A percentile compares a stretch with the other conserved stretches of the same genome.
Evolutionary conservation across 2,888 invertebrate species (phyloP).

Genomic region (Penaeus monodon): DNA sequence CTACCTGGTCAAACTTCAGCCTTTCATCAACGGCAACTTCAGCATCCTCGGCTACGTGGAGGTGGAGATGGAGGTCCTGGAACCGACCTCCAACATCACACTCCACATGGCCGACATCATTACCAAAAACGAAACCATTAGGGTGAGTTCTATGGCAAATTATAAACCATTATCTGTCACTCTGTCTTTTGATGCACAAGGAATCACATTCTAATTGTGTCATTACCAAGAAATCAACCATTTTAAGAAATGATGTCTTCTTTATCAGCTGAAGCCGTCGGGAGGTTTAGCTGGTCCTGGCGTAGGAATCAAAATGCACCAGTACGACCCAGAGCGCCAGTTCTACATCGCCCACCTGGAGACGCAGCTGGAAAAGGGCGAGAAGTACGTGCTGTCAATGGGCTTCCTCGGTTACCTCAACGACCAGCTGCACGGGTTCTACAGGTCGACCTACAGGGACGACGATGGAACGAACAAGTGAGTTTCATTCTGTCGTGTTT

Average conservation of each 20-base stretch:
- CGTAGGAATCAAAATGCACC: conserved; percentile 6
- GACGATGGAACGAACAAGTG: conserved; percentile 79
- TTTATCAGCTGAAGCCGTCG: not conserved
- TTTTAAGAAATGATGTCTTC: too few relatives aligned
- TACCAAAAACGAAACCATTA: conserved; percentile 73
- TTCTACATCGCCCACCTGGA: conserved; percentile 79
- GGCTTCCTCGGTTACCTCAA: conserved; percentile 79
- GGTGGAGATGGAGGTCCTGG: conserved; percentile 42
- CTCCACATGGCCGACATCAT: conserved; percentile 53
- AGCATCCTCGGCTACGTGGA: conserved; percentile 65
- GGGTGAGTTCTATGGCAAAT: not conserved
- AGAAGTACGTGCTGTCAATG: conserved; percentile 78
- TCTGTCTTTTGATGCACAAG: too few relatives aligned
- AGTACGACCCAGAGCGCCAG: conserved; percentile 71
- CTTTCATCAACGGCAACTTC: conserved; percentile 70
- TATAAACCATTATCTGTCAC: too few relatives aligned
- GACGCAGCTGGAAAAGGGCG: conserved; percentile 72
- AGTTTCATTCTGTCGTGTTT: not conserved
- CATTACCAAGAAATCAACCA: too few relatives aligned
- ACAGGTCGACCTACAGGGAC: conserved; percentile 82
- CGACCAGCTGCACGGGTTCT: conserved; percentile 84
- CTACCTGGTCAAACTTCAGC: conserved; percentile 73
- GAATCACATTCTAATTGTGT: too few relatives aligned
- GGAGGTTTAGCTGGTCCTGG: not conserved
- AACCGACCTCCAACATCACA: conserved; percentile 27